These are phyloP conservation scores for Bombyx mori DNA, from an alignment of 1,140 invertebrate species.

Conservation along the genomic window DNA sequence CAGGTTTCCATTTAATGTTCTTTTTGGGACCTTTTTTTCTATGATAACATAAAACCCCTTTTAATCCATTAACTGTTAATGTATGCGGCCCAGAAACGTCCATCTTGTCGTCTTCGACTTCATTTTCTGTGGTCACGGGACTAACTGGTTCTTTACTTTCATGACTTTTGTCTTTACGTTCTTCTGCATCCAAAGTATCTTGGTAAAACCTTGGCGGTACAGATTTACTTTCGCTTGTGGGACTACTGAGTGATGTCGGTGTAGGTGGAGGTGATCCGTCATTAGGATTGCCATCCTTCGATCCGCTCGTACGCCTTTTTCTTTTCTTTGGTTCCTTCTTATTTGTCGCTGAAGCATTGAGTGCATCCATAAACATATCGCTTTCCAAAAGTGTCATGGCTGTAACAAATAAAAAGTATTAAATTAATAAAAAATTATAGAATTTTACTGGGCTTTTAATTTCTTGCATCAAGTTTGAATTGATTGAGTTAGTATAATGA, in stretches of 20 bases:
- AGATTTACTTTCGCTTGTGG: constrained; percentile 61
- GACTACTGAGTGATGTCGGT: constrained; percentile 51
- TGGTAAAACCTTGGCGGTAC: constrained; percentile 89
- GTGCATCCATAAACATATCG: constrained; percentile 92
- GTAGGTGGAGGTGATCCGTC: constrained; percentile 64
- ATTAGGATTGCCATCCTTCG: constrained; percentile 73
- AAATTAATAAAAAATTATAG: no score
- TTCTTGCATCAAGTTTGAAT: no score
- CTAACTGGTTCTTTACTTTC: constrained; percentile 30
- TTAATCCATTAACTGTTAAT: constrained; percentile 65
- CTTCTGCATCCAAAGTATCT: constrained; percentile 85
- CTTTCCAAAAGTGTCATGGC: constrained; percentile 87
- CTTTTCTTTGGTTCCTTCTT: constrained; percentile 83
- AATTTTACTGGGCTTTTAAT: no score
- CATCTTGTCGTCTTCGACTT: constrained; percentile 58
- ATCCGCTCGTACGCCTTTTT: constrained; percentile 78
- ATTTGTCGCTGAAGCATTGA: constrained; percentile 80
- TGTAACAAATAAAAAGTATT: constrained; percentile 65
- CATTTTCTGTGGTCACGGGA: constrained; percentile 25
- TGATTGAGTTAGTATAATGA: no score
- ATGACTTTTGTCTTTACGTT: constrained; percentile 51
- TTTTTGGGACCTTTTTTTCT: constrained; percentile 85
- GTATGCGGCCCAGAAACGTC: constrained; percentile 44
- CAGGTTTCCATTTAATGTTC: constrained; percentile 86
- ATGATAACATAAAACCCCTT: constrained; percentile 78